Evolutionary conservation across 2,888 invertebrate species (phyloP).

Genomic region (Shargacucullia verbasci): DNA sequence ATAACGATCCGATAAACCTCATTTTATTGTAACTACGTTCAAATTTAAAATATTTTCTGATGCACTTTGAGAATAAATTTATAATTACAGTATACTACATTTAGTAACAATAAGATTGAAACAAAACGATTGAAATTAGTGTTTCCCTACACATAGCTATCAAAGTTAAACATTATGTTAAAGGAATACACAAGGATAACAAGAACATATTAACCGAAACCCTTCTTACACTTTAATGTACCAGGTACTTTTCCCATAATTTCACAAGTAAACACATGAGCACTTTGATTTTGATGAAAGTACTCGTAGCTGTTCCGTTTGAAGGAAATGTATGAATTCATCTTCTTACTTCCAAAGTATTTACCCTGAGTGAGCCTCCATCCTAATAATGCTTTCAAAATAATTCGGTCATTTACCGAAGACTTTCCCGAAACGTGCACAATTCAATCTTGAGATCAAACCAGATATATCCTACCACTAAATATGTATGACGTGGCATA

Average conservation of each 20-base stretch:
- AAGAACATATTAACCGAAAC: no score
- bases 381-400: constrained; percentile 25
- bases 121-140: not conserved
- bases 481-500: constrained; percentile 35
- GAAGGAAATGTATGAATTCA: constrained; percentile 23
- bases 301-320: constrained; percentile 8
- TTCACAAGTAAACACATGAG: constrained; percentile 8
- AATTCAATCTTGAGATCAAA: constrained; percentile 34
- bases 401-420: constrained; percentile 27
- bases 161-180: no score
- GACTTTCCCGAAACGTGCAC: constrained; percentile 5
- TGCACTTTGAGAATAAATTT: no score
- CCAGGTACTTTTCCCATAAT: constrained; percentile 25
- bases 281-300: constrained; percentile 10
- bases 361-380: constrained; percentile 22
- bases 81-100: no score
- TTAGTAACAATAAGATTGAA: not conserved
- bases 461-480: constrained; percentile 15
- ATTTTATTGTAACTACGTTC: not conserved
- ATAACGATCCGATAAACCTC: constrained; percentile 6
- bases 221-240: no score
- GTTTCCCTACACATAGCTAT: no score
- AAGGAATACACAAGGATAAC: no score
- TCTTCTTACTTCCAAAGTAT: constrained; percentile 18
- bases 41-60: no score